phyloP scores from a whole-genome alignment of 2,888 invertebrate genomes.

The Tipula unca region DNA sequence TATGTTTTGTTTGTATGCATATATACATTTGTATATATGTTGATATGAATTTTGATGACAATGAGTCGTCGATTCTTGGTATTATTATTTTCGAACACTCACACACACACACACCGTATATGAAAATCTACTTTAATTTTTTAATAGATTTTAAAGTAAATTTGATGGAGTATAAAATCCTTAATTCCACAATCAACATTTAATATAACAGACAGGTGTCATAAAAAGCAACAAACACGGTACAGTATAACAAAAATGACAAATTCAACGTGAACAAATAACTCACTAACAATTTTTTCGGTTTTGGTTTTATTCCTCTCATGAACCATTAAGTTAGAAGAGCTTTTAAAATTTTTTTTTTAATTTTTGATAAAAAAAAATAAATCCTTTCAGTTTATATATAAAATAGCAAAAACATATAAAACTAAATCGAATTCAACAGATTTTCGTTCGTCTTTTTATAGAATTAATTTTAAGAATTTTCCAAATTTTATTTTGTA shows the following conservation, averaged over 20 bases:
- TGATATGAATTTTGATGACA: background rate
- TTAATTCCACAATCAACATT: conserved; percentile 19
- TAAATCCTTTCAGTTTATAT: background rate
- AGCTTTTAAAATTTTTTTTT: background rate
- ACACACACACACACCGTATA: background rate
- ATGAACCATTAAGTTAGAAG: background rate
- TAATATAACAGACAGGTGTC: conserved; percentile 20
- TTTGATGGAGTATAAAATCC: conserved; percentile 21
- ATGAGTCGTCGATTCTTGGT: background rate
- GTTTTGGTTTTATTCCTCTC: background rate
- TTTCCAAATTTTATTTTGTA: background rate
- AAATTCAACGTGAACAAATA: background rate
- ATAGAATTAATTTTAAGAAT: background rate
- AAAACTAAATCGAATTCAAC: background rate
- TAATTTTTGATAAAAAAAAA: background rate
- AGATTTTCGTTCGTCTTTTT: background rate
- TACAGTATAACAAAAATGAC: background rate
- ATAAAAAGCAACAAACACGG: background rate
- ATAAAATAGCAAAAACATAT: background rate
- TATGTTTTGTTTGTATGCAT: background rate
- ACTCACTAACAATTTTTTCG: background rate
- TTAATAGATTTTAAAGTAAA: conserved; percentile 19
- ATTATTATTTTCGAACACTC: background rate
- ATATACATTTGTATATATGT: background rate
- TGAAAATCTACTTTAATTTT: background rate